These are phyloP conservation scores for Monopterus albus DNA, from an alignment of 2,113 vertebrate genomes.

Conservation along the genomic window DNA sequence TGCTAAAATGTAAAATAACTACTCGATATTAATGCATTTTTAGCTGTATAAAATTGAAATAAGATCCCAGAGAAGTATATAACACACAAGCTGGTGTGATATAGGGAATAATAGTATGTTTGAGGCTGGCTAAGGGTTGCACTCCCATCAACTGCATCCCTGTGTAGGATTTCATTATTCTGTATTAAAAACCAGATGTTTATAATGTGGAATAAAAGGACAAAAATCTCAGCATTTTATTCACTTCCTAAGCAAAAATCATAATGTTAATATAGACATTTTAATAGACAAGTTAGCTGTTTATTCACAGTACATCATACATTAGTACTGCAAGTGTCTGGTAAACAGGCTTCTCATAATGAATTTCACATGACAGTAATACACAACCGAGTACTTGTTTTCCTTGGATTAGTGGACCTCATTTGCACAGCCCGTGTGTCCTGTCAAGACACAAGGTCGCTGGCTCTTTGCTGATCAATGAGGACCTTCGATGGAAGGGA, in stretches of 20 bases:
- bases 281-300: no score
- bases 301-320: no score
- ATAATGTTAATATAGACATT: no score
- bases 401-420: constrained; percentile 9
- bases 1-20: neutral
- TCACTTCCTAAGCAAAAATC: no score
- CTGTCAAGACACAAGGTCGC: constrained; percentile 19
- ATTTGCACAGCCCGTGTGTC: neutral
- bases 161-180: constrained; percentile 25
- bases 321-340: no score
- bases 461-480: constrained; percentile 33
- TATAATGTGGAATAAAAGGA: neutral
- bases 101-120: constrained; percentile 34
- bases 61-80: constrained; percentile 19
- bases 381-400: neutral
- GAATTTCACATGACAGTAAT: neutral
- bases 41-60: constrained; percentile 11
- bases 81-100: constrained; percentile 12
- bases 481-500: neutral
- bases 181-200: constrained; percentile 5
- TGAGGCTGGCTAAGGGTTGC: constrained; percentile 26
- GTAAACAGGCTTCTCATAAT: neutral
- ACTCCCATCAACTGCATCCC: constrained; percentile 48
- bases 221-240: no score
- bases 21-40: constrained; percentile 23